Conservation (phyloP, 2,888 invertebrate species). For the Sipha maydis region DNA sequence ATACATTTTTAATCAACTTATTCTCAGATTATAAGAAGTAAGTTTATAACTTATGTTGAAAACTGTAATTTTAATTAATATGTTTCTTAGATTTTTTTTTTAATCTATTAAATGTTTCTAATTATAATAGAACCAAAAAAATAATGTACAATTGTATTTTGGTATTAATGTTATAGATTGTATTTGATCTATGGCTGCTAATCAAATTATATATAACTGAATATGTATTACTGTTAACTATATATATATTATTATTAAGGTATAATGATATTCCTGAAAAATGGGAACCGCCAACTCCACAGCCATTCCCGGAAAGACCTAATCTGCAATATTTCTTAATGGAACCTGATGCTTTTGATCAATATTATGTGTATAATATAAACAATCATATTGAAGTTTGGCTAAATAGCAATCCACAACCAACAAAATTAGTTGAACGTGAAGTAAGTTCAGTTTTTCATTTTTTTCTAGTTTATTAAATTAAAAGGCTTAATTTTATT, state of each 20-base stretch:
- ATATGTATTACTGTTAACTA: neutral
- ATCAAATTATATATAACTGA: neutral
- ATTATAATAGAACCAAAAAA: too few relatives aligned
- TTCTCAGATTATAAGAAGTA: slow-evolving; percentile 95
- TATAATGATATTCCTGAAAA: slow-evolving; percentile 68
- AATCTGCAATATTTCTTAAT: slow-evolving; percentile 92
- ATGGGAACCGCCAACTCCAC: slow-evolving; percentile 91
- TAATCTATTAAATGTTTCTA: too few relatives aligned
- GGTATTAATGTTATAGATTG: too few relatives aligned
- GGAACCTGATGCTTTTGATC: slow-evolving; percentile 96
- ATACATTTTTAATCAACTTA: slow-evolving; percentile 91
- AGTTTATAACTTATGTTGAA: slow-evolving; percentile 69
- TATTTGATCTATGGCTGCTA: too few relatives aligned
- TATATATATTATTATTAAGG: slow-evolving; percentile 39
- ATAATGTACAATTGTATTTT: too few relatives aligned
- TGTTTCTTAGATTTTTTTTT: too few relatives aligned
- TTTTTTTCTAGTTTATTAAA: neutral
- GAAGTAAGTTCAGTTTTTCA: slow-evolving; percentile 70
- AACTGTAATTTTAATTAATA: too few relatives aligned
- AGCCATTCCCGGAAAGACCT: slow-evolving; percentile 89
- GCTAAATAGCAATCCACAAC: slow-evolving; percentile 85
- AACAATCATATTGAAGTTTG: slow-evolving; percentile 63
- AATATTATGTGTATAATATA: slow-evolving; percentile 75
- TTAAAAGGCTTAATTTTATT: slow-evolving; percentile 61
- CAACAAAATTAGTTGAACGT: slow-evolving; percentile 82